Percentiles rank a stretch among this genome's conserved stretches.
phyloP scores from a whole-genome alignment of 2,113 vertebrate genomes.

The Apodemus sylvaticus region DNA sequence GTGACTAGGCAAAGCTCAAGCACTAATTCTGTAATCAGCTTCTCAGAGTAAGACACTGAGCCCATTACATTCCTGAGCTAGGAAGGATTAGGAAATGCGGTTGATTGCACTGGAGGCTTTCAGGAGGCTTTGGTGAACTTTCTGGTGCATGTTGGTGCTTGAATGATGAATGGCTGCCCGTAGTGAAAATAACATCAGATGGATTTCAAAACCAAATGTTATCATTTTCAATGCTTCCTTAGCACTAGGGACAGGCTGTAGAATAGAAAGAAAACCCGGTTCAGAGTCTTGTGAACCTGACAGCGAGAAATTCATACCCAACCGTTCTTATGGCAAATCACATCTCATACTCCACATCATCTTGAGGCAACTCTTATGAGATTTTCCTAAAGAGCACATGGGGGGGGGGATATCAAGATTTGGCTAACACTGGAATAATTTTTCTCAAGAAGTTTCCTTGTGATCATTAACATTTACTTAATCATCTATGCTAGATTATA shows the following conservation, averaged over 20 bases:
- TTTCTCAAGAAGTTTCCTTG: background rate
- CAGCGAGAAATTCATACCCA: background rate
- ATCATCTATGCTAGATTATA: background rate
- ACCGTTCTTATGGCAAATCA: background rate
- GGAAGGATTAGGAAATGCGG: background rate
- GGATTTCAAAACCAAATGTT: background rate
- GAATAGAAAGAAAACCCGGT: background rate
- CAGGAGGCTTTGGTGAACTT: background rate
- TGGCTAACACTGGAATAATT: background rate
- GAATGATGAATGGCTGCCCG: background rate
- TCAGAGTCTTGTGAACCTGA: background rate
- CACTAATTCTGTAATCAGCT: background rate
- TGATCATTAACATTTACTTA: background rate
- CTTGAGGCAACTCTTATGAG: background rate
- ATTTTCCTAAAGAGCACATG: background rate
- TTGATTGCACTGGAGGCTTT: background rate
- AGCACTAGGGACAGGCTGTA: background rate
- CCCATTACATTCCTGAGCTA: background rate
- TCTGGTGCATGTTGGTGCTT: background rate
- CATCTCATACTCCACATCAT: background rate
- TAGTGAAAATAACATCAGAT: background rate
- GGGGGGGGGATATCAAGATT: background rate
- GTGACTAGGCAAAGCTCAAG: background rate
- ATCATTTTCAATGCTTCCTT: background rate
- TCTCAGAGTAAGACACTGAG: background rate